Percentiles rank a stretch among this genome's conserved stretches.
Conservation (phyloP, 2,113 vertebrate genomes). For the Collichthys lucidus region DNA sequence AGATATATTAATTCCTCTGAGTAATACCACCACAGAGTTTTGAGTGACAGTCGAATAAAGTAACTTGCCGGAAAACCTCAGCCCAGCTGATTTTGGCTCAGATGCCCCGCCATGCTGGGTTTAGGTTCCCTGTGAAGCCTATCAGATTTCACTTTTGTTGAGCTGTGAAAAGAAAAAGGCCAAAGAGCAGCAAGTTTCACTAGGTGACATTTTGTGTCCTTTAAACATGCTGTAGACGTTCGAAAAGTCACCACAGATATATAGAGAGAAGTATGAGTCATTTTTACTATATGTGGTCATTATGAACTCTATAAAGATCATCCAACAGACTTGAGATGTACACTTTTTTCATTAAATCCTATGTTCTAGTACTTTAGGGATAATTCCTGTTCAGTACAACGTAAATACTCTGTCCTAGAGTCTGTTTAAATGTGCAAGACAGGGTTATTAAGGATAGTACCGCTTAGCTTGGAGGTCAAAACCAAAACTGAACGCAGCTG, state of each 20-base stretch:
- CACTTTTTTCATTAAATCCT: not conserved
- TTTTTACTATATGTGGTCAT: not conserved
- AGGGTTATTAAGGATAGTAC: too few relatives aligned
- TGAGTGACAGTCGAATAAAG: not conserved
- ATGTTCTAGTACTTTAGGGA: not conserved
- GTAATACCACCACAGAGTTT: not conserved
- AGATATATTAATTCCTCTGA: not conserved
- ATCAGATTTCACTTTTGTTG: slow-evolving; percentile 15
- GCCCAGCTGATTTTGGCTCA: slow-evolving; percentile 28
- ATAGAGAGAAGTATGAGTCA: not conserved
- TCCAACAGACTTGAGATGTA: not conserved
- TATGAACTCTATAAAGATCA: not conserved
- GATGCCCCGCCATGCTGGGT: slow-evolving; percentile 17
- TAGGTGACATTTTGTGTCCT: slow-evolving; percentile 44
- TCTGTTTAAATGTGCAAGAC: too few relatives aligned
- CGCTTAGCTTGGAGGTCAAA: too few relatives aligned
- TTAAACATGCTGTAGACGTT: slow-evolving; percentile 10
- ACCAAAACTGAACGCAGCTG: too few relatives aligned
- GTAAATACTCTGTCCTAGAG: not conserved
- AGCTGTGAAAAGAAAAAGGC: slow-evolving; percentile 8
- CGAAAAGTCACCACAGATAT: not conserved
- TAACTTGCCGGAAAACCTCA: slow-evolving; percentile 5
- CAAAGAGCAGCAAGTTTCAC: slow-evolving; percentile 38
- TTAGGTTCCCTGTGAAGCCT: slow-evolving; percentile 22
- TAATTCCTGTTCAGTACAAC: not conserved